phyloP scores from a whole-genome alignment of 2,888 invertebrate species.

The Rhamphomyia laevipes region DNA sequence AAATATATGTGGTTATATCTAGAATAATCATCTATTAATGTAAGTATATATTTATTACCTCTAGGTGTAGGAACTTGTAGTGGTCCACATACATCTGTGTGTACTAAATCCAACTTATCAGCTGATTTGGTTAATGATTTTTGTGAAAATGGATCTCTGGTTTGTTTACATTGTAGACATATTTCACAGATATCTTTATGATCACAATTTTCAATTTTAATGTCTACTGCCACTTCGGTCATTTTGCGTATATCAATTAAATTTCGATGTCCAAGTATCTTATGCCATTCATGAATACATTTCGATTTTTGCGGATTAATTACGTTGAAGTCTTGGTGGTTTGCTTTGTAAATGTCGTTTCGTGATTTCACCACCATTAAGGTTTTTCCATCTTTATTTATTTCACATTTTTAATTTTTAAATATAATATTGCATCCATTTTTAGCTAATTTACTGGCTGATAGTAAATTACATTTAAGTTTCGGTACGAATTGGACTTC shows the following conservation, averaged over 20 bases:
- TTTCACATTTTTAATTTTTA: constrained; percentile 6
- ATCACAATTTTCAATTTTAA: constrained; percentile 10
- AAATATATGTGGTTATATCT: constrained; percentile 18
- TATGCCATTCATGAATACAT: constrained; percentile 15
- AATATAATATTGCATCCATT: constrained; percentile 8
- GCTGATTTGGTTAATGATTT: constrained; percentile 9
- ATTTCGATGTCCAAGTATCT: constrained; percentile 13
- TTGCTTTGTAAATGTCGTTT: constrained; percentile 3
- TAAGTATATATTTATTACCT: constrained; percentile 20
- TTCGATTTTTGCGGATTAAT: constrained; percentile 2
- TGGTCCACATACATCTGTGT: constrained; percentile 24
- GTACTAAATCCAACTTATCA: constrained; percentile 18
- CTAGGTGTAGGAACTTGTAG: constrained; percentile 19
- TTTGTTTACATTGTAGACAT: constrained; percentile 18
- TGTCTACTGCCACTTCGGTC: constrained; percentile 3
- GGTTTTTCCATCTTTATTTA: constrained; percentile 2
- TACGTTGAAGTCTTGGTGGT: neutral
- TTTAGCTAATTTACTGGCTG: constrained; percentile 6
- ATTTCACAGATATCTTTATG: constrained; percentile 8
- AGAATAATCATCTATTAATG: constrained; percentile 24
- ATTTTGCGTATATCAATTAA: constrained; percentile 8
- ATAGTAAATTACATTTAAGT: constrained; percentile 13
- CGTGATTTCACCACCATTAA: constrained; percentile 1
- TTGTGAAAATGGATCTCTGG: constrained; percentile 17
- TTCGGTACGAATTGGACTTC: constrained; percentile 15